Evolutionary conservation across 1,140 invertebrate species (phyloP).

Genomic region (Drosophila sproati): DNA sequence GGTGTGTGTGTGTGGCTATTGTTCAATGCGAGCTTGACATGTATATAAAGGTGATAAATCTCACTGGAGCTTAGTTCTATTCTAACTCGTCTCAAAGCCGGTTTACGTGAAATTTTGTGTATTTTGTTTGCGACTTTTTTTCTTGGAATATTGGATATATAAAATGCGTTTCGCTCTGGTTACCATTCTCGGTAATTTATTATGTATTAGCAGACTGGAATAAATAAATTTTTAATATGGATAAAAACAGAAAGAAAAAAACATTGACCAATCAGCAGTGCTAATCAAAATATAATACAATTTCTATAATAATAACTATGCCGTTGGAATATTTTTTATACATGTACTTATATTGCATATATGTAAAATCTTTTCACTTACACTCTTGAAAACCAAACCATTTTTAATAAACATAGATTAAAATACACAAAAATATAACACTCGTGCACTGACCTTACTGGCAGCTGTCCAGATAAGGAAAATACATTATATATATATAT

Average conservation of each 20-base stretch:
- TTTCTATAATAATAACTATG: too few relatives aligned
- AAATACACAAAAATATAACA: not conserved
- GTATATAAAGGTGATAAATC: conserved; percentile 82
- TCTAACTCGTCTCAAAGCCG: conserved; percentile 67
- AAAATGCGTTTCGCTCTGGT: conserved; percentile 76
- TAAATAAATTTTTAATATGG: not conserved
- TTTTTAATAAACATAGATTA: not conserved
- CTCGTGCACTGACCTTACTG: conserved; percentile 25
- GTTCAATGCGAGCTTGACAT: conserved; percentile 51
- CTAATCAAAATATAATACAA: too few relatives aligned
- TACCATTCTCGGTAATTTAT: conserved; percentile 64
- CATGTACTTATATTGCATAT: too few relatives aligned
- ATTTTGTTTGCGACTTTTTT: conserved; percentile 20
- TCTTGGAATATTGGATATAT: conserved; percentile 57
- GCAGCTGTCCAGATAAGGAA: conserved; percentile 11
- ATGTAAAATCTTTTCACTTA: too few relatives aligned
- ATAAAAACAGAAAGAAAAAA: too few relatives aligned
- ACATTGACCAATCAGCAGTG: too few relatives aligned
- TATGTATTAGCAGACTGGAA: not conserved
- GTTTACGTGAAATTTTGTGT: conserved; percentile 51
- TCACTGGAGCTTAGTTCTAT: conserved; percentile 69
- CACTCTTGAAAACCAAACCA: not conserved
- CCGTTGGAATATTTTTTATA: too few relatives aligned
- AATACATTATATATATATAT: not conserved
- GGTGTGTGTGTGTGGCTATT: conserved; percentile 50